phyloP scores from a whole-genome alignment of 2,797 vertebrate genomes.

The Chaetophractus vellerosus region DNA sequence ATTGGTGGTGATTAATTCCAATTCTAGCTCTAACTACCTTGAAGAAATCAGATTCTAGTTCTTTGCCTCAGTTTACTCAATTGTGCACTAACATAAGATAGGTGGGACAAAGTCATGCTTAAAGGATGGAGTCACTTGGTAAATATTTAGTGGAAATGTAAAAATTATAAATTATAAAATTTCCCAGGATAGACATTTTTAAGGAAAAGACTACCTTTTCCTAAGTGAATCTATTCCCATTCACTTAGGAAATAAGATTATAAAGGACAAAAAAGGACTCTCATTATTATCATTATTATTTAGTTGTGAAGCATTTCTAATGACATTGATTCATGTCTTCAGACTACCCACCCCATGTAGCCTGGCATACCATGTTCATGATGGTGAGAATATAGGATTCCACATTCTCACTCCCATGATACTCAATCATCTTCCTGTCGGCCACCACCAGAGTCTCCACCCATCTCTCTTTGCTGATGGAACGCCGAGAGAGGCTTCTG shows the following conservation, averaged over 20 bases:
- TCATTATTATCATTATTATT: not conserved
- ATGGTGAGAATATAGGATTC: conserved; percentile 99
- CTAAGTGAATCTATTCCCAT: not conserved
- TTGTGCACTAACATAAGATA: not conserved
- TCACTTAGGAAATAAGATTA: not conserved
- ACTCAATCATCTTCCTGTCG: conserved; percentile 97
- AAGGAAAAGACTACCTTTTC: not conserved
- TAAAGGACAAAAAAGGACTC: too few relatives aligned
- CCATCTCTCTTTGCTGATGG: conserved; percentile 97
- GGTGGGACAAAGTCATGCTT: not conserved
- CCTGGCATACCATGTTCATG: conserved; percentile 97
- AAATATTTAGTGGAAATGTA: conserved; percentile 10
- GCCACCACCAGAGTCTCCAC: conserved; percentile 98
- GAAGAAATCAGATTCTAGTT: not conserved
- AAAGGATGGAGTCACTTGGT: not conserved
- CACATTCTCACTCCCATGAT: conserved; percentile 96
- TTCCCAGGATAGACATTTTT: not conserved
- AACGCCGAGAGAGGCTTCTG: conserved; percentile 92
- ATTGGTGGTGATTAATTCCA: not conserved
- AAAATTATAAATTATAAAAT: not conserved
- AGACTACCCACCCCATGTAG: too few relatives aligned
- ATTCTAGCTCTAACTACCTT: not conserved
- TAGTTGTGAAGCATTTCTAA: not conserved
- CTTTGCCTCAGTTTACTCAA: conserved; percentile 1
- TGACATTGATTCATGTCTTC: not conserved